Conservation (phyloP, 2,797 vertebrate species). For the Selene dorsalis region DNA sequence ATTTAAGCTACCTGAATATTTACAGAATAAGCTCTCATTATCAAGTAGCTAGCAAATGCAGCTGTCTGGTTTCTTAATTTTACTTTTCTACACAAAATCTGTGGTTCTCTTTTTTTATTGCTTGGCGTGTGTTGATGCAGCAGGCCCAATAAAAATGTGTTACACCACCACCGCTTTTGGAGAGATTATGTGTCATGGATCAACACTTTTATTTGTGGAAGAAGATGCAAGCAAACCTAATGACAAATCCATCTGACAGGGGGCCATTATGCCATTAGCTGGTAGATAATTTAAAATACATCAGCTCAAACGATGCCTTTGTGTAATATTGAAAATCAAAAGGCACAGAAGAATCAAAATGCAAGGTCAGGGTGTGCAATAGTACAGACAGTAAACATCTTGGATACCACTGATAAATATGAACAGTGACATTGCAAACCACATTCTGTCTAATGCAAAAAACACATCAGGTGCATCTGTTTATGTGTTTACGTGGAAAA, state of each 20-base stretch:
- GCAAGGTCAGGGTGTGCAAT: not conserved
- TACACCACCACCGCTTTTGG: not conserved
- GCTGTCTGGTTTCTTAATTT: not conserved
- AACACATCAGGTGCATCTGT: conserved; percentile 33
- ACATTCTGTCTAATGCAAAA: not conserved
- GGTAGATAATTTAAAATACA: not conserved
- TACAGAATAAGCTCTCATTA: not conserved
- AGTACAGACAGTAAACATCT: conserved; percentile 2
- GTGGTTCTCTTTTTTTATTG: conserved; percentile 13
- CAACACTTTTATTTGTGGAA: conserved; percentile 3
- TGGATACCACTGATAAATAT: not conserved
- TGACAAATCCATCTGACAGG: not conserved
- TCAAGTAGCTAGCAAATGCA: not conserved
- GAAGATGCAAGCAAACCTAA: conserved; percentile 8
- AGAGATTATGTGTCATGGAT: conserved; percentile 6
- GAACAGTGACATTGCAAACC: conserved; percentile 3
- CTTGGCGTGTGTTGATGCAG: not conserved
- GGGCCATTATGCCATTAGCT: no score
- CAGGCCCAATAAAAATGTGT: conserved; percentile 15
- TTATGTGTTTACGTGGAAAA: conserved; percentile 12
- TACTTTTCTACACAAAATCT: not conserved
- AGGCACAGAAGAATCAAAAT: not conserved
- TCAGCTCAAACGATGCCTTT: not conserved
- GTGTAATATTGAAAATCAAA: not conserved
- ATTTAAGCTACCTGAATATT: not conserved